Evolutionary conservation across 1,140 invertebrate species (phyloP), one percentile per base, ranked within the genome.

Genomic region (Drosophila athabasca): DNA sequence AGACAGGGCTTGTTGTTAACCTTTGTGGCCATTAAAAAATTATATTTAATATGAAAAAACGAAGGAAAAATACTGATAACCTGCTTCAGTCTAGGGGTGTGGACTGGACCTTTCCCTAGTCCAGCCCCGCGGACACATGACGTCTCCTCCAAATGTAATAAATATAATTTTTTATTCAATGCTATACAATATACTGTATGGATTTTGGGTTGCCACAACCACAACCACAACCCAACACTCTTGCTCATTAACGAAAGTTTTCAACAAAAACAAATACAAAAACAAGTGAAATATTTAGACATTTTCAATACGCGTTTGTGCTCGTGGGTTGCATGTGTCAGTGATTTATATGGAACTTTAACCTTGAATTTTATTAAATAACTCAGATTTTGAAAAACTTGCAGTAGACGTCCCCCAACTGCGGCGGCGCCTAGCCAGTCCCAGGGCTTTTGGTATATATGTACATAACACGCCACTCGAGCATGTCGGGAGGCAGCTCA

Each of bases 331-430:
- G 78, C 82, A 74, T 84, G 81, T 87, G 81, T 60, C 73, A 45
- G 65, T 79, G 68, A 57, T 81, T 65, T 84, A 70, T 67, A 46
- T 58, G 48, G 54, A 87, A 77, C 81, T 84, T 81, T 81, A 80
- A 87, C 81, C 82, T 84, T 69, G 49, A 31, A 35, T 49, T 75
- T 59, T 59, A 59, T 49, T 75, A 66, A 74, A 44, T 75, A 39
- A 49, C 70, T 52, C 31, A 49, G 68, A 52, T 72, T 43, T 72
- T 43, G 44, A 58, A 74, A 62, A 62, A 68, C 77, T 62, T 79
- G 60, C 64, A 57, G 35, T 57, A 46, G 73, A 87, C 81, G 81
- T 84, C 82, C 87, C 45, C 11, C 29, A 8, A 19, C 17, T 0
- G 29, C 11, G 35, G 11, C 35, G 35, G 11, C 35, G 35, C 35